Conservation (phyloP, 2,797 vertebrate genomes). For the Amblyraja radiata region DNA sequence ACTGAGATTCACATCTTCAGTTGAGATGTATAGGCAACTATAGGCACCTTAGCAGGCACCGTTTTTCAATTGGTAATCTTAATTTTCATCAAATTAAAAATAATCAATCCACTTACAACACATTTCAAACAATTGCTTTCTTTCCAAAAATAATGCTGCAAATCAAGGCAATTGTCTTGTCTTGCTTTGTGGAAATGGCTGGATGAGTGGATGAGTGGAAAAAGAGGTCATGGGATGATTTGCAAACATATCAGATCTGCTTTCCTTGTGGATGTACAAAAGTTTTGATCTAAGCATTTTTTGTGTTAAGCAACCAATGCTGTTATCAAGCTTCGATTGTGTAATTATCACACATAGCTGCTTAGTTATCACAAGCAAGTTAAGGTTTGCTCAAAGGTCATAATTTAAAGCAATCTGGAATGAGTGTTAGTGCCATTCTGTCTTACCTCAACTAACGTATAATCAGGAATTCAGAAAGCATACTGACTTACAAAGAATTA, state of each 20-base stretch:
- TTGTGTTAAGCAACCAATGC: not conserved
- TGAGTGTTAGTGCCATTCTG: not conserved
- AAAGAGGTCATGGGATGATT: not conserved
- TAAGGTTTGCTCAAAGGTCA: not conserved
- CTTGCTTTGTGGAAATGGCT: not conserved
- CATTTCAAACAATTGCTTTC: not conserved
- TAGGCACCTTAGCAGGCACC: not conserved
- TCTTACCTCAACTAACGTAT: not conserved
- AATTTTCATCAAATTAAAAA: not conserved
- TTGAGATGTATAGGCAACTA: not conserved
- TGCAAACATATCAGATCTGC: not conserved
- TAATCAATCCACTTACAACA: not conserved
- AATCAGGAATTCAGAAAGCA: not conserved
- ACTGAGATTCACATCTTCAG: not conserved
- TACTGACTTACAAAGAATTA: not conserved
- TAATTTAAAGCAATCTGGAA: not conserved
- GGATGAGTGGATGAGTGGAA: not conserved
- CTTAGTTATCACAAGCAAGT: not conserved
- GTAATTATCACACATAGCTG: not conserved
- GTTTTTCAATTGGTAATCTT: not conserved
- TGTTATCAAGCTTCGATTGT: slow-evolving; percentile 17
- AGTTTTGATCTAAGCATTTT: slow-evolving; percentile 6
- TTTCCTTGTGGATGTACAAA: not conserved
- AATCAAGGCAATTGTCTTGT: too few species aligned
- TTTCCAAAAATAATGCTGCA: not conserved